These are phyloP conservation scores for Euspilapteryx auroguttella DNA, from an alignment of 2,888 invertebrate species.

Conservation along the genomic window DNA sequence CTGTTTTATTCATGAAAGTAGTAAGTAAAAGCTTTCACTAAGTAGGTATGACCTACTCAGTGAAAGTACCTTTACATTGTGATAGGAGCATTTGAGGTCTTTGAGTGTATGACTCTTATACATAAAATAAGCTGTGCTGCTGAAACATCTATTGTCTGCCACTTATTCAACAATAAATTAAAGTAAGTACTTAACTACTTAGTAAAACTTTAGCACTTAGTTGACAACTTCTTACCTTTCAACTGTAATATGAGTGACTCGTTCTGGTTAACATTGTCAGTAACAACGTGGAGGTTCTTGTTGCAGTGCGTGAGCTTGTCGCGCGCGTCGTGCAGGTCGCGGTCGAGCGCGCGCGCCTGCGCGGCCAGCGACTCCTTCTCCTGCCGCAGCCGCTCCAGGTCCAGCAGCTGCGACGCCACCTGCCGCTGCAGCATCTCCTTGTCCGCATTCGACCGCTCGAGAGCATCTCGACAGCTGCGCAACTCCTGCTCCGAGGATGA, in stretches of 20 bases:
- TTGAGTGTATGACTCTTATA: too few relatives aligned
- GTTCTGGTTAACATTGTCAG: slow-evolving; percentile 69
- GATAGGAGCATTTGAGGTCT: too few relatives aligned
- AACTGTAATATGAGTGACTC: slow-evolving; percentile 69
- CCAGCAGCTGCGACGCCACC: slow-evolving; percentile 69
- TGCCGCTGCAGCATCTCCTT: slow-evolving; percentile 77
- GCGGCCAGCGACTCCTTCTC: slow-evolving; percentile 77
- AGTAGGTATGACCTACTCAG: too few relatives aligned
- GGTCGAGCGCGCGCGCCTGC: slow-evolving; percentile 71
- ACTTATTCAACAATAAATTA: too few relatives aligned
- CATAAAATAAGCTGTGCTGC: too few relatives aligned
- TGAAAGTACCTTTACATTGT: too few relatives aligned
- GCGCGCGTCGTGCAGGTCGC: slow-evolving; percentile 70
- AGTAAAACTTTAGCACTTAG: too few relatives aligned
- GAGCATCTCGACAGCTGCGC: slow-evolving; percentile 65
- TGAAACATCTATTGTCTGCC: too few relatives aligned
- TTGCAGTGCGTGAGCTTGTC: slow-evolving; percentile 68
- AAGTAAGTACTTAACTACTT: too few relatives aligned
- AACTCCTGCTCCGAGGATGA: slow-evolving; percentile 67
- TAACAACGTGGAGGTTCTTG: slow-evolving; percentile 67
- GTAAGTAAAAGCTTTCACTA: too few relatives aligned
- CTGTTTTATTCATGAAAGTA: too few relatives aligned
- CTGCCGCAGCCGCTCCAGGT: slow-evolving; percentile 72
- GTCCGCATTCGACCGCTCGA: slow-evolving; percentile 67
- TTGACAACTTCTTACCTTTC: too few relatives aligned